These are phyloP conservation scores for Sarcophaga subvicina DNA, from an alignment of 2,888 invertebrate species.

Conservation along the genomic window DNA sequence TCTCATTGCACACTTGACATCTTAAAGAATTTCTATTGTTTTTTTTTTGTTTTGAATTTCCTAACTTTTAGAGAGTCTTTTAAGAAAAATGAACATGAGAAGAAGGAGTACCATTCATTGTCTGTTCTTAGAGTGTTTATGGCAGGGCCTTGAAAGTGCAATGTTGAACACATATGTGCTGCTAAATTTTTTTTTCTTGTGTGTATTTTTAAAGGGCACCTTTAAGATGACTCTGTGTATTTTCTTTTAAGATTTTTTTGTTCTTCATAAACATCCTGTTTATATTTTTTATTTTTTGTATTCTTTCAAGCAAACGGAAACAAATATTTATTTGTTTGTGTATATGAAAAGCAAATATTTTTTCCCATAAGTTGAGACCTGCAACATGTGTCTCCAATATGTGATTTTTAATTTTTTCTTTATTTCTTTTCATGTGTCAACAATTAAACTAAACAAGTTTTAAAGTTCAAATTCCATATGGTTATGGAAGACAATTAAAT, in stretches of 20 bases:
- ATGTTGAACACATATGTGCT: conserved; percentile 55
- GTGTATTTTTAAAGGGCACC: conserved; percentile 30
- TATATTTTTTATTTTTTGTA: conserved; percentile 24
- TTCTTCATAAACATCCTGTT: conserved; percentile 63
- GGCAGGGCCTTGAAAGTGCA: conserved; percentile 7
- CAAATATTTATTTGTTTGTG: conserved; percentile 51
- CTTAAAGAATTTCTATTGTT: too few species aligned
- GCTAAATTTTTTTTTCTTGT: neutral
- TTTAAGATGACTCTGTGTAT: conserved; percentile 43
- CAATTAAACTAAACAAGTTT: conserved; percentile 8
- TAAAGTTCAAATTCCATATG: conserved; percentile 48
- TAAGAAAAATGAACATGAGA: too few species aligned
- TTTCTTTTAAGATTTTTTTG: conserved; percentile 31
- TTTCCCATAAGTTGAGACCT: conserved; percentile 66
- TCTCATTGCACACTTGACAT: too few species aligned
- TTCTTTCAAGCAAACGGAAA: conserved; percentile 62
- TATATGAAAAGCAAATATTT: conserved; percentile 33
- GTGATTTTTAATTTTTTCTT: conserved; percentile 45
- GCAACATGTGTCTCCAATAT: conserved; percentile 66
- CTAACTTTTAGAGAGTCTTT: too few species aligned
- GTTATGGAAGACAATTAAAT: conserved; percentile 29
- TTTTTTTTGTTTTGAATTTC: too few species aligned
- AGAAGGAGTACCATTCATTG: neutral
- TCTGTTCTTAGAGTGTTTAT: conserved; percentile 5
- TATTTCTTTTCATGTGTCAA: conserved; percentile 30